Percentiles rank a stretch among this genome's conserved stretches.
Evolutionary conservation across 2,888 invertebrate genomes (phyloP).

Genomic region (Oscheius sp.): DNA sequence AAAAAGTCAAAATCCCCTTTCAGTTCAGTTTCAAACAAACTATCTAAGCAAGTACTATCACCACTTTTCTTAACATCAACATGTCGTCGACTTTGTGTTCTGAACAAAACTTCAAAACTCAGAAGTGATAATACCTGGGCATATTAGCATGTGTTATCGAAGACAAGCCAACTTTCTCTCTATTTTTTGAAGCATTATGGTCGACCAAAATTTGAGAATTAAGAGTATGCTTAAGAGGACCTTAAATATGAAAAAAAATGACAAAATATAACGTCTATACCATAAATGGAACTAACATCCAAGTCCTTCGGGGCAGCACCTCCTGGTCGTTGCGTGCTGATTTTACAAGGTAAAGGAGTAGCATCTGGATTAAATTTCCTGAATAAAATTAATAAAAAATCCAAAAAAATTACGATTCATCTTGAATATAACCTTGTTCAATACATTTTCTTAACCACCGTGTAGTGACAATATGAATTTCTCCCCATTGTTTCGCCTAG

Average conservation of each 20-base stretch:
- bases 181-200: background rate
- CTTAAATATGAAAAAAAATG: background rate
- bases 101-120: background rate
- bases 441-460: slow-evolving; percentile 55
- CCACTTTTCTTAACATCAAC: background rate
- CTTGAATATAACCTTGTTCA: slow-evolving; percentile 43
- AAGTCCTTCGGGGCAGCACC: slow-evolving; percentile 12
- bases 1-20: slow-evolving; percentile 36
- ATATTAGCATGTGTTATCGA: background rate
- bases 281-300: slow-evolving; percentile 28
- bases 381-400: background rate
- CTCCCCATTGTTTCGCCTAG: slow-evolving; percentile 57
- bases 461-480: slow-evolving; percentile 49
- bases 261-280: background rate
- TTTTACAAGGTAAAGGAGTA: background rate
- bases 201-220: background rate
- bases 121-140: background rate
- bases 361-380: slow-evolving; percentile 24
- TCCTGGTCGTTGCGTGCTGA: slow-evolving; percentile 20
- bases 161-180: background rate
- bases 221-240: slow-evolving; percentile 3
- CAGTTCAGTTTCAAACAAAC: background rate
- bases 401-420: slow-evolving; percentile 36
- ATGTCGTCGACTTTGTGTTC: slow-evolving; percentile 10
- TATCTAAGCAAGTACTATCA: background rate